A percentile compares a stretch with the other conserved stretches of the same genome.
These are phyloP conservation scores for Paradoxurus hermaphroditus DNA, from an alignment of 2,113 vertebrate genomes.

Conservation along the genomic window DNA sequence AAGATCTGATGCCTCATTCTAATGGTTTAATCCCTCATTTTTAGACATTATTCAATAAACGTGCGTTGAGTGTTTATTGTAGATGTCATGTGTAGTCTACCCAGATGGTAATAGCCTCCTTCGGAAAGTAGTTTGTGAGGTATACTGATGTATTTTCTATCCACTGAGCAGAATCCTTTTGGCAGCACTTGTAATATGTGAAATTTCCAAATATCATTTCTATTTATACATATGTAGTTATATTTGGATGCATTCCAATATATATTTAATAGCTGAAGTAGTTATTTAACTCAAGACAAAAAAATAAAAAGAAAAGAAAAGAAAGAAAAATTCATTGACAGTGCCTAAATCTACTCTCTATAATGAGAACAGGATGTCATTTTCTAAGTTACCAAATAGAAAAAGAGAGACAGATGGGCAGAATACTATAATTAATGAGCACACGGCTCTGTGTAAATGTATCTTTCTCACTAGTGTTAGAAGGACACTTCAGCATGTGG, in stretches of 20 bases:
- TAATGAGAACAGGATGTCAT: background rate
- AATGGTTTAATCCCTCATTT: background rate
- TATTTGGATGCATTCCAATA: background rate
- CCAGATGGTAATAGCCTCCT: background rate
- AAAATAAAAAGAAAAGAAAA: background rate
- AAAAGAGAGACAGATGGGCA: background rate
- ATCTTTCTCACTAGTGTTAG: background rate
- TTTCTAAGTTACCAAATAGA: background rate
- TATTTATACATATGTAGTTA: background rate
- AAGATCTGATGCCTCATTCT: background rate
- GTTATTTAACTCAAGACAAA: background rate
- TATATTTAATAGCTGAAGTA: background rate
- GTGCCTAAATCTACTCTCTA: background rate
- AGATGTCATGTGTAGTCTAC: background rate
- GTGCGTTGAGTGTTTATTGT: background rate
- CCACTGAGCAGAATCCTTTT: background rate
- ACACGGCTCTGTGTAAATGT: fast-evolving
- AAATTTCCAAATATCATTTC: background rate
- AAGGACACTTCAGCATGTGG: too few species aligned
- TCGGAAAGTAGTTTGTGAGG: background rate
- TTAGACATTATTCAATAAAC: background rate
- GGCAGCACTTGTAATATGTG: background rate
- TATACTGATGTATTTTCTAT: background rate
- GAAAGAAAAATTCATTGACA: background rate
- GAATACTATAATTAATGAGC: background rate